These are phyloP conservation scores for Xylota sylvarum DNA, from an alignment of 2,888 invertebrate genomes.

Conservation along the genomic window DNA sequence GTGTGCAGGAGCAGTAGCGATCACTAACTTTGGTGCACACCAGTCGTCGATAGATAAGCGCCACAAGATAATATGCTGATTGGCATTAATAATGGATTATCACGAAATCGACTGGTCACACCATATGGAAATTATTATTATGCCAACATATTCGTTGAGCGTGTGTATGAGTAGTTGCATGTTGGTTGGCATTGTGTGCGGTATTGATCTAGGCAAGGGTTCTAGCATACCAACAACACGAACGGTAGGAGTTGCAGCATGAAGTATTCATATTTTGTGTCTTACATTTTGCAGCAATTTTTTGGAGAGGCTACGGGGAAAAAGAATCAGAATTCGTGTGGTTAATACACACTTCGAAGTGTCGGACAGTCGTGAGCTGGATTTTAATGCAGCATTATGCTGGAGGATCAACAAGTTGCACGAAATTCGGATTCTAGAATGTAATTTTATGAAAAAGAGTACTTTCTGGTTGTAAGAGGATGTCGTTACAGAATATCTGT, in stretches of 20 bases:
- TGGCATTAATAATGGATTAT: slow-evolving; percentile 85
- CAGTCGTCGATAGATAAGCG: slow-evolving; percentile 78
- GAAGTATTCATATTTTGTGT: slow-evolving; percentile 71
- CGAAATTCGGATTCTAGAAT: slow-evolving; percentile 64
- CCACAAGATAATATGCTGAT: slow-evolving; percentile 84
- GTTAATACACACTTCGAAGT: slow-evolving; percentile 76
- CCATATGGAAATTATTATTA: slow-evolving; percentile 78
- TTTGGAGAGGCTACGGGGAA: slow-evolving; percentile 21
- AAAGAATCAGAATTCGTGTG: slow-evolving; percentile 70
- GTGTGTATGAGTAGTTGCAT: slow-evolving; percentile 45
- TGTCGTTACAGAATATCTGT: neutral
- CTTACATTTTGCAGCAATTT: slow-evolving; percentile 56
- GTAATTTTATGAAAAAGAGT: slow-evolving; percentile 47
- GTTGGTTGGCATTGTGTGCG: slow-evolving; percentile 33
- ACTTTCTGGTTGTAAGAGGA: neutral
- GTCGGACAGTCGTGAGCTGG: slow-evolving; percentile 75
- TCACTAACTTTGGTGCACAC: slow-evolving; percentile 64
- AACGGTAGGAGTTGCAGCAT: slow-evolving; percentile 41
- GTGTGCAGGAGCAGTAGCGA: slow-evolving; percentile 49
- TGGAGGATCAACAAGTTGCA: slow-evolving; percentile 68
- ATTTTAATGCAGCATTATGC: slow-evolving; percentile 69
- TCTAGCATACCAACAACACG: slow-evolving; percentile 18
- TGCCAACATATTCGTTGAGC: slow-evolving; percentile 68
- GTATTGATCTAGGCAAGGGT: slow-evolving; percentile 58
- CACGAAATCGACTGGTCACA: slow-evolving; percentile 83